A percentile compares a stretch with the other conserved stretches of the same genome.
Conservation (phyloP, 2,797 vertebrate genomes). For the Sebastes diploproa region DNA sequence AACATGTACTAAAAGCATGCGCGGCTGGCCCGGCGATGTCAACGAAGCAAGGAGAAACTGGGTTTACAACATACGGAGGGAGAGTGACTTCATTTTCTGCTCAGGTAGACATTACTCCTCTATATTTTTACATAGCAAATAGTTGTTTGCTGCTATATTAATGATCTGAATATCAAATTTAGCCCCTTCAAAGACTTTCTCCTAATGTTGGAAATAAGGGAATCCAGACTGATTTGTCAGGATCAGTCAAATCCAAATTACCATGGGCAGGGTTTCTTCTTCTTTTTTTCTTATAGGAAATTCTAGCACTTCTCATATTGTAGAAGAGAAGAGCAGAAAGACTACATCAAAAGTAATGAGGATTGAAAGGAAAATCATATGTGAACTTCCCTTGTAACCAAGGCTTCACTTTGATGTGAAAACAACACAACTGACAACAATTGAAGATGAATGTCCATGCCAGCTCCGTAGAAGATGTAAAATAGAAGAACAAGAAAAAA, state of each 20-base stretch:
- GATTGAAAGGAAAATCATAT: constrained; percentile 38
- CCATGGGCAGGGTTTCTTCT: not conserved
- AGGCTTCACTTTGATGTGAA: constrained; percentile 40
- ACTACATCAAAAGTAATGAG: constrained; percentile 27
- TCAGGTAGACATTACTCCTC: no score
- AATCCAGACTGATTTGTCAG: not conserved
- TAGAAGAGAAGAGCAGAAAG: constrained; percentile 16
- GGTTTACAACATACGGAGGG: no score
- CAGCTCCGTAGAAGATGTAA: not conserved
- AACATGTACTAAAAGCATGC: no score
- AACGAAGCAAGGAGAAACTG: no score
- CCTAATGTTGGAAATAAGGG: not conserved
- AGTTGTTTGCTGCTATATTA: no score
- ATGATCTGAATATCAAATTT: no score
- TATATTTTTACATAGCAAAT: no score
- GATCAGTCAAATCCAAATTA: not conserved
- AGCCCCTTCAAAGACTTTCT: not conserved
- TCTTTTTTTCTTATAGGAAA: not conserved
- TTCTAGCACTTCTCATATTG: not conserved
- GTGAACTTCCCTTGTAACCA: constrained; percentile 31
- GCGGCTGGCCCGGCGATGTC: no score
- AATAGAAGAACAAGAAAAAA: not conserved
- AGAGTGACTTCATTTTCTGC: no score
- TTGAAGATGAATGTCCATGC: not conserved
- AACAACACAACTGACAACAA: not conserved